Conservation (phyloP, 1,140 invertebrate genomes). For the Drosophila orena region DNA sequence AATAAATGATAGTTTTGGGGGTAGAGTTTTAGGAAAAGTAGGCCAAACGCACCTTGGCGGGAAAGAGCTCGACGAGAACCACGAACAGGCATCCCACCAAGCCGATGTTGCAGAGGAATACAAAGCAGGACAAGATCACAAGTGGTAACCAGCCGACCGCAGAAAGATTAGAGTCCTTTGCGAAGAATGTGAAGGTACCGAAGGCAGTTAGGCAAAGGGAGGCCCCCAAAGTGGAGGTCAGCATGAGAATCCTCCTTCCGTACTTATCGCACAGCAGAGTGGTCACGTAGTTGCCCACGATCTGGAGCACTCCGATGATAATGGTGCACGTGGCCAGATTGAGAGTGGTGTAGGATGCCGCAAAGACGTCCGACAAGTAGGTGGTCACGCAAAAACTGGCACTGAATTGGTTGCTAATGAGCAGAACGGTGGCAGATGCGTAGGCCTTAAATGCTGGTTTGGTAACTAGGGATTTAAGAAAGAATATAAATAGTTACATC, state of each 20-base stretch:
- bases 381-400: conserved; percentile 62
- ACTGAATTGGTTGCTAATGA: conserved; percentile 50
- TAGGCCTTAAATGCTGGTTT: conserved; percentile 48
- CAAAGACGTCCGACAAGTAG: conserved; percentile 87
- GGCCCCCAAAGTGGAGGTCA: conserved; percentile 50
- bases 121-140: conserved; percentile 52
- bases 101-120: conserved; percentile 70
- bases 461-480: conserved; percentile 25
- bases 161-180: conserved; percentile 20
- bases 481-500: too few species aligned
- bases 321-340: conserved; percentile 86
- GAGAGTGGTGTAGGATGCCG: conserved; percentile 86
- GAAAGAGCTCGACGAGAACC: conserved; percentile 69
- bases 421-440: conserved; percentile 33
- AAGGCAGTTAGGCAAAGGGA: conserved; percentile 44
- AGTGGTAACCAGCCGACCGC: conserved; percentile 68
- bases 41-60: conserved; percentile 46
- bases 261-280: conserved; percentile 65
- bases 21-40: fast-evolving
- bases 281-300: conserved; percentile 73
- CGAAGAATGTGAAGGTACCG: conserved; percentile 47
- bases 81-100: conserved; percentile 72
- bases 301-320: conserved; percentile 85
- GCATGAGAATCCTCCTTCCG: conserved; percentile 57
- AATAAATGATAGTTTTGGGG: too few species aligned